These are phyloP conservation scores for Polydrusus cervinus DNA, from an alignment of 2,888 invertebrate species.

Conservation along the genomic window DNA sequence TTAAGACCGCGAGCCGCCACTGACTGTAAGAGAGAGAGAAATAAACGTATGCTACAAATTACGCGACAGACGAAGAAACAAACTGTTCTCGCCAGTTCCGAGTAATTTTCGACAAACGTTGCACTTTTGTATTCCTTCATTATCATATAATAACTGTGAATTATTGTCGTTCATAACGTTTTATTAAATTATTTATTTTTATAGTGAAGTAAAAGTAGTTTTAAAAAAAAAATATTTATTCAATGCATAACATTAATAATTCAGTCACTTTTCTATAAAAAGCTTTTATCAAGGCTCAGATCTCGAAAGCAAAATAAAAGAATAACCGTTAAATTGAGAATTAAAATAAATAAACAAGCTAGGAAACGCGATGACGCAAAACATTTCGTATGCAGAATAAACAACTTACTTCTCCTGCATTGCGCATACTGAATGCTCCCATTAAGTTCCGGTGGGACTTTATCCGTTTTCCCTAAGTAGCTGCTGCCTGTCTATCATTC, in stretches of 20 bases:
- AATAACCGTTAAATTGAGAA: neutral
- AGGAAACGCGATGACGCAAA: neutral
- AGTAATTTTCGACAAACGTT: conserved; percentile 6
- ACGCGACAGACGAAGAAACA: no score
- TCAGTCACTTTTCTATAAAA: no score
- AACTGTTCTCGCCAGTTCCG: no score
- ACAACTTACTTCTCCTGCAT: conserved; percentile 24
- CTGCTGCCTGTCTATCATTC: conserved; percentile 30
- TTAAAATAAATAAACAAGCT: neutral
- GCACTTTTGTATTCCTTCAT: no score
- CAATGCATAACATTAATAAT: no score
- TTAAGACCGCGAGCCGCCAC: no score
- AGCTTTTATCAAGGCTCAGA: neutral
- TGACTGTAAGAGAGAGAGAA: no score
- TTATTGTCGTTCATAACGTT: neutral
- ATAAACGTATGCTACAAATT: no score
- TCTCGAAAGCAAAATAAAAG: neutral
- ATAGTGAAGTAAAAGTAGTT: no score
- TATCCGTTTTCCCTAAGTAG: conserved; percentile 37
- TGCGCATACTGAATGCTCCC: conserved; percentile 6
- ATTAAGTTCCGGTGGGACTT: conserved; percentile 30
- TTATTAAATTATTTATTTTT: no score
- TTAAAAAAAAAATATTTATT: no score
- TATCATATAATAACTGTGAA: no score
- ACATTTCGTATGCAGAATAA: conserved; percentile 28